phyloP scores from a whole-genome alignment of 2,113 vertebrate genomes.

The Oriolus oriolus region DNA sequence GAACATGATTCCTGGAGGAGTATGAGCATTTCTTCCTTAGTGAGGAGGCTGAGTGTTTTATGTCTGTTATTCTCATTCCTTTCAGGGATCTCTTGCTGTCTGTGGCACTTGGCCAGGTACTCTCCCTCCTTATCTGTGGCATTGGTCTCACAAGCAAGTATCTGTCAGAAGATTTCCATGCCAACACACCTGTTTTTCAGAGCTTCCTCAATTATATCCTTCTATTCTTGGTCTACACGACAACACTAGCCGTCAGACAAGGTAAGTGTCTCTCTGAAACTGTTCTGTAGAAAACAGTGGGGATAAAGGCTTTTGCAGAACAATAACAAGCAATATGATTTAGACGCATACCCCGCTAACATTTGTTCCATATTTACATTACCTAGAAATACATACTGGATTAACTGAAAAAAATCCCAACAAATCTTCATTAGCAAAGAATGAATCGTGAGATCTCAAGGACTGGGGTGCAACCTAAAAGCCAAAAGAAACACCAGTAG shows the following conservation, averaged over 20 bases:
- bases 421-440: not conserved
- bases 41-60: not conserved
- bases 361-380: not conserved
- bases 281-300: not conserved
- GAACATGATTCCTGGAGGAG: not conserved
- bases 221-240: constrained; percentile 95
- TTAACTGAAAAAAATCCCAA: not conserved
- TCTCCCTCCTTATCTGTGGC: constrained; percentile 92
- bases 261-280: constrained; percentile 72
- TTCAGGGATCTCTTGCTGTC: constrained; percentile 90
- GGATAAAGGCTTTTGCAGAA: not conserved
- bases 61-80: constrained; percentile 40
- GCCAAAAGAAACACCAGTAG: not conserved
- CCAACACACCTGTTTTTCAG: constrained; percentile 95
- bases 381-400: not conserved
- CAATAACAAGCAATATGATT: not conserved
- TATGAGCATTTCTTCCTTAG: not conserved
- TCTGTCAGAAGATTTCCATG: constrained; percentile 91
- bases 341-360: not conserved
- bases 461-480: not conserved
- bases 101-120: constrained; percentile 89
- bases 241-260: constrained; percentile 93
- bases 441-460: not conserved
- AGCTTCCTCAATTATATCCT: constrained; percentile 97
- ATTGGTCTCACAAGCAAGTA: constrained; percentile 94